Conservation (phyloP, 2,888 invertebrate species). For the Tortricodes alternella region DNA sequence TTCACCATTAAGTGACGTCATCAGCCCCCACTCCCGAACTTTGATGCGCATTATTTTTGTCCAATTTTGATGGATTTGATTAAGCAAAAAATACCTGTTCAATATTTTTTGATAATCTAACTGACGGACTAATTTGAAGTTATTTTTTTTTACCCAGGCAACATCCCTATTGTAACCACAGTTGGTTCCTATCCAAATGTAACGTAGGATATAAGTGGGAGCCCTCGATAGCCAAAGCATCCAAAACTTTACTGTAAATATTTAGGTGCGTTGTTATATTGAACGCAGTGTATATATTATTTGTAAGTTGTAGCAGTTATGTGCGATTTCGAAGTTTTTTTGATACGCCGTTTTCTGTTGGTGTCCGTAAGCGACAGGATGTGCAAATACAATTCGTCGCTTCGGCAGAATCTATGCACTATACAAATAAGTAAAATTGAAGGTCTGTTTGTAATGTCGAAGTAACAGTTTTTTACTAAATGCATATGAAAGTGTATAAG, state of each 20-base stretch:
- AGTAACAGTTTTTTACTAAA: no score
- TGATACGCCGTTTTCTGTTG: slow-evolving; percentile 2
- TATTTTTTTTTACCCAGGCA: no score
- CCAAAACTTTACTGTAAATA: slow-evolving; percentile 79
- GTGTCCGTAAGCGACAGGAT: not conserved
- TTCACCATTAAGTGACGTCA: no score
- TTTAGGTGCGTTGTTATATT: slow-evolving; percentile 48
- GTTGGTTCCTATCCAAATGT: slow-evolving; percentile 53
- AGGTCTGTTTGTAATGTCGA: no score
- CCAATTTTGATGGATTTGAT: no score
- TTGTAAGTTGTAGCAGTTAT: slow-evolving; percentile 28
- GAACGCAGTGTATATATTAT: slow-evolving; percentile 51
- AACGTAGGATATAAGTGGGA: slow-evolving; percentile 44
- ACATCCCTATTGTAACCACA: slow-evolving; percentile 41
- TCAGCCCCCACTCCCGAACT: no score
- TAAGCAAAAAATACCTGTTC: no score
- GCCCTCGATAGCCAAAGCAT: slow-evolving; percentile 80
- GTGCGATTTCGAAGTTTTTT: slow-evolving; percentile 19
- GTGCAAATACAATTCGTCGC: not conserved
- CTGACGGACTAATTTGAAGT: no score
- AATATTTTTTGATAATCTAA: no score
- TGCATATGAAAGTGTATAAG: no score
- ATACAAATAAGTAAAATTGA: not conserved
- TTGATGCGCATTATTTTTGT: no score
- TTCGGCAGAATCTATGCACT: not conserved